Base-by-base conservation (phyloP, 2,888 invertebrate genomes). In the Euzophera pinguis region DNA sequence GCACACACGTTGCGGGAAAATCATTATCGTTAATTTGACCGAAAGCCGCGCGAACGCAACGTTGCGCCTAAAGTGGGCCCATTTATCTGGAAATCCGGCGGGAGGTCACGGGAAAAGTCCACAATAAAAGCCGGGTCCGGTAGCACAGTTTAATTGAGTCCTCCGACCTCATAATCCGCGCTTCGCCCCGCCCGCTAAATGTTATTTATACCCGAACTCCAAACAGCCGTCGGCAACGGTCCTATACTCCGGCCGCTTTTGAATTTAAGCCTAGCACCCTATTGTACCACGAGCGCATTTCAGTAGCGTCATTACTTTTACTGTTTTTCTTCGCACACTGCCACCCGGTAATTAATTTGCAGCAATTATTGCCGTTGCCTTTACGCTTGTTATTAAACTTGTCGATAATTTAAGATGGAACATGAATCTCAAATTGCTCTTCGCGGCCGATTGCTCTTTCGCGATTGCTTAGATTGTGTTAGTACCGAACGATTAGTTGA, bases 101-200 rank as follows among this genome's bases (percentile, higher is more conserved):
- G 81, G 81, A 84, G 85, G 85, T 86, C 81, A 85, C 77, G 71
- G 79, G 78, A 77, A 83, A 83, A 85, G 85, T 87, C 81, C 84
- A 84, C 84, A 85, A 84, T 84, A 84, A 86, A 85, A 84, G 78
- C 81, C 71, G 84, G 85, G 81, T 80, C 84, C 85, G 79, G 86
- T 80, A 84, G 85, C 85, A 78, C 83, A 77, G 78, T 88, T 89
- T 89, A 89, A 89, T 89, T 88, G 88, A 89, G 85, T 89, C 85
- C 85, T 84, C 79, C 84, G 84, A 88, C 88, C 88, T 88, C 86
- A 88, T 88, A 88, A 88, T 85, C 85, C 84, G 75, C 61, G 66
- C 77, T 73, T 78, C 79, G 76, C 77, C 73, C 81, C 79, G 67
- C 81, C 83, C 83, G 81, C 84, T 83, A 82, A 85, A 84, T 85